Evolutionary conservation across 2,797 vertebrate species (phyloP), one percentile per base, ranked within the genome.

Genomic region (Gephyroberyx darwinii): DNA sequence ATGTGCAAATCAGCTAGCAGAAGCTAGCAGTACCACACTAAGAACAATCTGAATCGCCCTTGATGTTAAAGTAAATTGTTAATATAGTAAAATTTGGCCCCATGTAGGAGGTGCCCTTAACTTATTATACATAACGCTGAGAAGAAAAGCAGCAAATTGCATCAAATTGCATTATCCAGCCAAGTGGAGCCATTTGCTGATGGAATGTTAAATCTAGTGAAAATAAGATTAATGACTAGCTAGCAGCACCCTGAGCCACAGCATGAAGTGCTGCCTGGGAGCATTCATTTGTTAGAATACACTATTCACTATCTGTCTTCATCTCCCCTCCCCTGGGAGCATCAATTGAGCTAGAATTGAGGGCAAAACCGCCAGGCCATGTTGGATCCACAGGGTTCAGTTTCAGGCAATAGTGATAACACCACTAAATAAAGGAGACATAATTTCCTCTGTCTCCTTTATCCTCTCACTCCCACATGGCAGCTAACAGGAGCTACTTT

Each of bases 151-250:
- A 82, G 70, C 80, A 93, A 92, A 92, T 89, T 86, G 83, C 84
- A 91, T 88, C 80, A 90, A 90, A 90, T 91, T 92, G 86, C 85
- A 90, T 92, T 91, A 90, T 88, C 82, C 84, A 87, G 88, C 70
- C 84, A 86, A 92, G 85, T 89, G 89, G 65, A 90, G 84, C 86
- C 80, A 76, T 89, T 88, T 89, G 84, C 90, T 91, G 90, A 93
- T 89, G 89, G 80, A 90, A 92, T 85, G 84, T 89, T 92, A 93
- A 93, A 91, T 93, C 85, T 84, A 83, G 80, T 88, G 86, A 88
- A 90, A 91, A 92, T 86, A 91, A 90, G 89, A 94, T 92, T 90
- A 93, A 94, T 92, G 89, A 91, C 87, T 45, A 86, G 64, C 20
- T 57, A 76, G 74, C 69, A 70, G 88, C 83, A 89, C 81, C 77